Evolutionary conservation across 2,888 invertebrate species (phyloP).

Genomic region (Unio delphinus): DNA sequence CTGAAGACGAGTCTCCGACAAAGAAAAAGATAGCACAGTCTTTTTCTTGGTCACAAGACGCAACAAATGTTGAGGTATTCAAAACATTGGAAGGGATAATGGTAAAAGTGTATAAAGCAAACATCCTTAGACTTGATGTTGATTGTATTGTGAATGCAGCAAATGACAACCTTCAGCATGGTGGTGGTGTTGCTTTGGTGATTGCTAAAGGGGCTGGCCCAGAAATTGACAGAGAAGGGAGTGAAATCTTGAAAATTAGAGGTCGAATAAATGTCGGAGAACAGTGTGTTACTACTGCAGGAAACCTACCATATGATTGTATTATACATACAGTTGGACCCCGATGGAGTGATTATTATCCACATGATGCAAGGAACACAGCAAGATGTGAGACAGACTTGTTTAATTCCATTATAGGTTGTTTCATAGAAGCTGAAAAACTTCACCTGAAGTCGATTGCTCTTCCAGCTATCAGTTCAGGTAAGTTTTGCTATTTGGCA

Average conservation of each 20-base stretch:
- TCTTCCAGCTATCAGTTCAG: constrained; percentile 34
- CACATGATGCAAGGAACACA: constrained; percentile 2
- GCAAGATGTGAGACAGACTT: constrained; percentile 12
- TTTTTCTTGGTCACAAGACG: too few relatives aligned
- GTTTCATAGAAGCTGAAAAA: constrained; percentile 13
- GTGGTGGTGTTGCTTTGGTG: constrained; percentile 30
- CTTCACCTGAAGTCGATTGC: constrained; percentile 14
- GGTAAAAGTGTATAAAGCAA: constrained; percentile 22
- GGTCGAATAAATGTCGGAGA: constrained; percentile 8
- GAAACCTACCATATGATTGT: constrained; percentile 20
- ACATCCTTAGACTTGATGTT: constrained; percentile 21
- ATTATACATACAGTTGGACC: constrained; percentile 34
- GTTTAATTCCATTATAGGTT: constrained; percentile 16
- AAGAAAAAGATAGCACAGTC: too few relatives aligned
- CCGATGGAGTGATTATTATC: constrained; percentile 10
- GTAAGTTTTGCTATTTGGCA: constrained; percentile 6
- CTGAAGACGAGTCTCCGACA: too few relatives aligned
- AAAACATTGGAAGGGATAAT: background rate
- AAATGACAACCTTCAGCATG: constrained; percentile 27
- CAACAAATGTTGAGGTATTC: too few relatives aligned
- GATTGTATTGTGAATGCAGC: constrained; percentile 42
- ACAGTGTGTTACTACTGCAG: constrained; percentile 11
- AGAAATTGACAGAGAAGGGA: constrained; percentile 20
- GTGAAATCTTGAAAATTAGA: constrained; percentile 2
- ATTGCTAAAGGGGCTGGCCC: constrained; percentile 32